These are phyloP conservation scores for Chionis minor DNA, from an alignment of 2,113 vertebrate species.

Conservation along the genomic window DNA sequence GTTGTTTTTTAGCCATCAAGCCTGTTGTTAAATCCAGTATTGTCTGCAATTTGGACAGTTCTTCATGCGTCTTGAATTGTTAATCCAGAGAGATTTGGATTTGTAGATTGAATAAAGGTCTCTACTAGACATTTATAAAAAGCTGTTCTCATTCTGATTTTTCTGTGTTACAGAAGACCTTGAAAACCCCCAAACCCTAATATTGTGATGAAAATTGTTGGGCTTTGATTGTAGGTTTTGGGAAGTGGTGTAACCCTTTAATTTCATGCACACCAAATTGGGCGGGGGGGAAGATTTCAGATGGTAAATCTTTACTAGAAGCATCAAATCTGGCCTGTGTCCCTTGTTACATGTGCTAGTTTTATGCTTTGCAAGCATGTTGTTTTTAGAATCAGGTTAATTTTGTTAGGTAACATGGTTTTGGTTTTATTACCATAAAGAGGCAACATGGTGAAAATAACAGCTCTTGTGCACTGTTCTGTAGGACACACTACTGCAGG, in stretches of 20 bases:
- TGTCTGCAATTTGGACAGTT: constrained; percentile 37
- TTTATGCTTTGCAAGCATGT: not conserved
- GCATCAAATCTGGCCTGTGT: too few relatives aligned
- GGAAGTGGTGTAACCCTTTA: not conserved
- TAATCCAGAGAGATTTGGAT: not conserved
- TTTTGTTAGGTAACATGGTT: not conserved
- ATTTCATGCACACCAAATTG: accelerated
- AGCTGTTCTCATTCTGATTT: not conserved
- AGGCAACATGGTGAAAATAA: not conserved
- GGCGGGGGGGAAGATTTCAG: not conserved
- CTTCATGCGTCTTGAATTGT: not conserved
- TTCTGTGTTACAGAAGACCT: not conserved
- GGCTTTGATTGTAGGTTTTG: not conserved
- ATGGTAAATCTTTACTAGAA: not conserved
- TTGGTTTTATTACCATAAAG: not conserved
- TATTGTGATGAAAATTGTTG: not conserved
- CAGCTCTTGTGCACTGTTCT: accelerated
- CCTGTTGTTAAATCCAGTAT: constrained; percentile 1
- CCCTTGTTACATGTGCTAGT: not conserved
- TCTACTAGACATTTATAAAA: not conserved
- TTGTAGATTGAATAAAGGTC: not conserved
- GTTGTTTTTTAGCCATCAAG: not conserved
- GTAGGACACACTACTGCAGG: accelerated
- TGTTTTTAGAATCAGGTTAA: too few relatives aligned
- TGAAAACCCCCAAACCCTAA: not conserved